phyloP scores from a whole-genome alignment of 2,113 vertebrate species.

The Chaetops frenatus region DNA sequence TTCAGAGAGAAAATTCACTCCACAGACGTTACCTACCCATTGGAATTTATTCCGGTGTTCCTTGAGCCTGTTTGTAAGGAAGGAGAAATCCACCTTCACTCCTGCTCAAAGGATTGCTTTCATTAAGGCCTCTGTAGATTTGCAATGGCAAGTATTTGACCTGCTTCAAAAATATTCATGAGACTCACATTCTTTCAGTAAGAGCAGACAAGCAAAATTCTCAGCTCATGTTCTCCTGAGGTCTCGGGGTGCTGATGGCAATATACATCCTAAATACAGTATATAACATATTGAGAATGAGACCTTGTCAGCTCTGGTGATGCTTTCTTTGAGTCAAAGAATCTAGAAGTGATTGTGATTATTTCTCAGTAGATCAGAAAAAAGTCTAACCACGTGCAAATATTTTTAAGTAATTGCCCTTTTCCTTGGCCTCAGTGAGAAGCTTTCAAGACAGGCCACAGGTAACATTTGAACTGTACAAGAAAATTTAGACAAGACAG shows the following conservation, averaged over 20 bases:
- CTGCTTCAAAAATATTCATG: conserved; percentile 42
- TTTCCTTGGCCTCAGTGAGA: not conserved
- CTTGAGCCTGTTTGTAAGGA: not conserved
- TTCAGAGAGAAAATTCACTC: not conserved
- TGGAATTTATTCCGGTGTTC: not conserved
- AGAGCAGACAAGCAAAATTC: conserved; percentile 15
- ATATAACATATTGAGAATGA: not conserved
- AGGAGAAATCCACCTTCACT: conserved; percentile 16
- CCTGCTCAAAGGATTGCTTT: conserved; percentile 27
- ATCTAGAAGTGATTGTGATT: not conserved
- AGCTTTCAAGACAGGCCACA: not conserved
- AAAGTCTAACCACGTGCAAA: not conserved
- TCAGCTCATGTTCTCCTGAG: not conserved
- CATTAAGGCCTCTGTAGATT: conserved; percentile 9
- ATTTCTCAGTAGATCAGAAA: conserved; percentile 6
- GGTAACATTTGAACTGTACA: not conserved
- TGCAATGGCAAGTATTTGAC: conserved; percentile 13
- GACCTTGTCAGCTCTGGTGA: not conserved
- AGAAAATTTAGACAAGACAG: not conserved
- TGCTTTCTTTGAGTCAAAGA: not conserved
- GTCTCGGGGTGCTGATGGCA: conserved; percentile 11
- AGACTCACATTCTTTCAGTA: not conserved
- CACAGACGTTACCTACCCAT: not conserved
- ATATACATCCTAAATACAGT: not conserved
- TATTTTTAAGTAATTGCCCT: not conserved